Percentiles rank a stretch among this genome's conserved stretches.
Evolutionary conservation across 2,113 vertebrate genomes (phyloP).

Genomic region (Orientallactaga bullata): DNA sequence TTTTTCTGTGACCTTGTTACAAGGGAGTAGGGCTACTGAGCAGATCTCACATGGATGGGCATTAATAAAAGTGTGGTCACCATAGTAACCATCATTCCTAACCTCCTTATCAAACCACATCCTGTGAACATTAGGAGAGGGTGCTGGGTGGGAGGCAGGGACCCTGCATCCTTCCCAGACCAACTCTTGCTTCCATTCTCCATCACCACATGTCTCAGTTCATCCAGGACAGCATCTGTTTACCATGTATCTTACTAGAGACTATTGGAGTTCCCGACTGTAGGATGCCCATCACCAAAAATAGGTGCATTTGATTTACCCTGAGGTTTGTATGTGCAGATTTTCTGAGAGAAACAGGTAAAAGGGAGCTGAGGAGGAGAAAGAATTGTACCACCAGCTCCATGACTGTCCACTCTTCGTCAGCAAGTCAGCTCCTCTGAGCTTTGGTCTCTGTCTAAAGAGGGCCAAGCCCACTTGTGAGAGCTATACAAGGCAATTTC

Average conservation of each 20-base stretch:
- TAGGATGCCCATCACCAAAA: neutral
- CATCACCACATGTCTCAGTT: neutral
- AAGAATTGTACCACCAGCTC: neutral
- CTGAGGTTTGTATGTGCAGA: neutral
- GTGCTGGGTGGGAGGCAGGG: neutral
- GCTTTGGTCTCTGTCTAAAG: conserved; percentile 26
- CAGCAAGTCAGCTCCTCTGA: neutral
- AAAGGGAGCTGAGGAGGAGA: neutral
- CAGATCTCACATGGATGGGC: neutral
- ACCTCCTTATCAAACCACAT: neutral
- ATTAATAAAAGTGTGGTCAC: conserved; percentile 37
- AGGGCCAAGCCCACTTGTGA: neutral
- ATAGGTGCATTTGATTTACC: neutral
- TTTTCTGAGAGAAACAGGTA: neutral
- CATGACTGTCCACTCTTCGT: neutral
- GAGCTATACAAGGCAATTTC: neutral
- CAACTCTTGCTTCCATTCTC: neutral
- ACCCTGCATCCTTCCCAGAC: neutral
- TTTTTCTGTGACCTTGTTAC: conserved; percentile 26
- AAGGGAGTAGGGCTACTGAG: neutral
- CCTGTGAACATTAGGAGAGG: neutral
- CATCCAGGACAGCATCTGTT: neutral
- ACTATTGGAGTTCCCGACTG: neutral
- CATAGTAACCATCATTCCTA: conserved; percentile 37
- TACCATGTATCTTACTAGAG: neutral